Evolutionary conservation across 1,140 invertebrate species (phyloP).

Genomic region (Achatina immaculata): DNA sequence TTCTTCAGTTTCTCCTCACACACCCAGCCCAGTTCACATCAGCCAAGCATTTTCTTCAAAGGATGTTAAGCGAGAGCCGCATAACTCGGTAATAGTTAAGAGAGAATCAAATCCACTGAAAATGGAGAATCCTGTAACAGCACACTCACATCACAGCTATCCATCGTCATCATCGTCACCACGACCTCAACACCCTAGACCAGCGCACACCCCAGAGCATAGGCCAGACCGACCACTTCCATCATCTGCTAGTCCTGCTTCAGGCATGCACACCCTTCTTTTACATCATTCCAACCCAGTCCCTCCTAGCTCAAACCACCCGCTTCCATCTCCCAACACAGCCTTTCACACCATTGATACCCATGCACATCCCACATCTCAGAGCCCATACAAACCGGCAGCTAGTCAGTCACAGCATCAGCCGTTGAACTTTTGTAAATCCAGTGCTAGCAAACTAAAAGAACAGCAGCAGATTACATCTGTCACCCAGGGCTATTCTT

Average conservation of each 20-base stretch:
- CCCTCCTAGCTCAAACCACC: constrained; percentile 11
- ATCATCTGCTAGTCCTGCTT: constrained; percentile 52
- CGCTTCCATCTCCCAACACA: constrained; percentile 34
- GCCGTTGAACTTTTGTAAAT: constrained; percentile 63
- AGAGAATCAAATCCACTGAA: constrained; percentile 56
- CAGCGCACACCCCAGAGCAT: constrained; percentile 61
- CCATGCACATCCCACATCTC: constrained; percentile 54
- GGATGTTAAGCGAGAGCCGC: constrained; percentile 60
- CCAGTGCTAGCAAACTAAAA: constrained; percentile 41
- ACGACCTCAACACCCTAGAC: constrained; percentile 59
- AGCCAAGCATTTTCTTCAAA: constrained; percentile 30
- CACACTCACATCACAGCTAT: constrained; percentile 42
- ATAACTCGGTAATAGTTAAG: constrained; percentile 66
- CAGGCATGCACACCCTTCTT: constrained; percentile 48
- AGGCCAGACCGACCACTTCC: constrained; percentile 50
- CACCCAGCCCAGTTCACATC: constrained; percentile 5
- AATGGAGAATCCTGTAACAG: constrained; percentile 41
- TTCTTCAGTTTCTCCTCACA: constrained; percentile 5
- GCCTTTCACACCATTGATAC: constrained; percentile 49
- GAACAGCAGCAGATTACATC: background rate
- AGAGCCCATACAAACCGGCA: constrained; percentile 65
- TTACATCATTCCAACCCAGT: constrained; percentile 45
- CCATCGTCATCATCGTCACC: constrained; percentile 51
- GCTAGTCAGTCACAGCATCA: constrained; percentile 58
- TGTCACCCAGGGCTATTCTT: constrained; percentile 6